Evolutionary conservation across 1,140 invertebrate species (phyloP).

Genomic region (Bombus impatiens): DNA sequence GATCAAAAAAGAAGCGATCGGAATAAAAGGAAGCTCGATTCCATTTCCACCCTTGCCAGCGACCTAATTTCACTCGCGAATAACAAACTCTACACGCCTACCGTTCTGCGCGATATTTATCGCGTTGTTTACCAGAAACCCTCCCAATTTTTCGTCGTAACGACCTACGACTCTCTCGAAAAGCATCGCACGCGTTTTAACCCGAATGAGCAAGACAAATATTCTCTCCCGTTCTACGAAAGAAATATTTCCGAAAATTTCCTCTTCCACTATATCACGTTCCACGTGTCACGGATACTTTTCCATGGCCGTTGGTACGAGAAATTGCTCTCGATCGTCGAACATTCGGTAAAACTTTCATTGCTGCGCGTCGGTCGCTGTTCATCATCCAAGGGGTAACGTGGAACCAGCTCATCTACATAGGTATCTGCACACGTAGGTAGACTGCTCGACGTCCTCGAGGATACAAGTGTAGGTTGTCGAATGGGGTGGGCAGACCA

Average conservation of each 20-base stretch:
- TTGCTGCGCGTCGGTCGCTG: constrained; percentile 48
- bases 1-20: no score
- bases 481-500: neutral
- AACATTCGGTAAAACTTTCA: constrained; percentile 66
- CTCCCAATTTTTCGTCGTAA: constrained; percentile 10
- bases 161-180: neutral
- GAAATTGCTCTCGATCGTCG: constrained; percentile 33
- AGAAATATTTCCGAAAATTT: neutral
- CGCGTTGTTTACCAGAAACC: constrained; percentile 37
- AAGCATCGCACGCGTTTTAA: neutral
- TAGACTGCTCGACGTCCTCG: neutral
- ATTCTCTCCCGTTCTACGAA: neutral
- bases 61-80: constrained; percentile 27
- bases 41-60: no score
- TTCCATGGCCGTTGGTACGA: constrained; percentile 9
- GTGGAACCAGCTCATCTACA: constrained; percentile 17
- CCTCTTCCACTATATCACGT: neutral
- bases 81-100: constrained; percentile 1
- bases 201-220: neutral
- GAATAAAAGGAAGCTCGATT: neutral
- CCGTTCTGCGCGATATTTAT: constrained; percentile 31
- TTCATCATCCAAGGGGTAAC: constrained; percentile 51
- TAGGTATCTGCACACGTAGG: constrained; percentile 17
- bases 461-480: neutral
- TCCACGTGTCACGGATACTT: constrained; percentile 6